phyloP scores from a whole-genome alignment of 2,797 vertebrate species.

The Chaunax sp. region DNA sequence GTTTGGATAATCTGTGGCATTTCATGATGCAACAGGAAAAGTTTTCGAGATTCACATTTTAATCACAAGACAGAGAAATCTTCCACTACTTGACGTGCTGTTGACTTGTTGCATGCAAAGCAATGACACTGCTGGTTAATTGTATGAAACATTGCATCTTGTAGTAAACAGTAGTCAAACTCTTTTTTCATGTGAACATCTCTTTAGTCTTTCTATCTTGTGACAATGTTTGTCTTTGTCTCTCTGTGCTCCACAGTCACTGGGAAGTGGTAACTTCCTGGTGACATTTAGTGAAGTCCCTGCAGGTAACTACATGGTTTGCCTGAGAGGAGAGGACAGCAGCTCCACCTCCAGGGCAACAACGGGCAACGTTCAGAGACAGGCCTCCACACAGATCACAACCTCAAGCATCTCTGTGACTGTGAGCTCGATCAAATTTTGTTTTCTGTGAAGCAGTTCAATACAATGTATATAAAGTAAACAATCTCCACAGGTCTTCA shows the following conservation, averaged over 20 bases:
- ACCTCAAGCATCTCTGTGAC: constrained; percentile 69
- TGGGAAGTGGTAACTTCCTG: constrained; percentile 53
- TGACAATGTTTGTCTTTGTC: neutral
- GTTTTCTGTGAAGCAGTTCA: neutral
- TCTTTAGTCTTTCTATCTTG: neutral
- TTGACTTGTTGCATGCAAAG: too few species aligned
- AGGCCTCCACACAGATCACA: constrained; percentile 68
- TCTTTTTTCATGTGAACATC: neutral
- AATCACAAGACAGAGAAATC: too few species aligned
- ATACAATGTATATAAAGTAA: neutral
- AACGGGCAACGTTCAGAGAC: constrained; percentile 68
- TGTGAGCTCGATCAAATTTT: constrained; percentile 54
- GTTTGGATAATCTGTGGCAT: too few species aligned
- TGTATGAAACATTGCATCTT: too few species aligned
- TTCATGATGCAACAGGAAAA: too few species aligned
- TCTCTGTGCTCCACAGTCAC: constrained; percentile 34
- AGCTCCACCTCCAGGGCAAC: constrained; percentile 38
- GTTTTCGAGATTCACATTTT: too few species aligned
- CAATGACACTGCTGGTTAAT: too few species aligned
- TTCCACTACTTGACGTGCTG: too few species aligned
- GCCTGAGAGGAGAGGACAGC: constrained; percentile 60
- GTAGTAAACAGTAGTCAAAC: neutral
- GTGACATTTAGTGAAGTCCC: constrained; percentile 69
- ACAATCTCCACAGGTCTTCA: neutral
- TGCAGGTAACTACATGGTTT: constrained; percentile 61